Conservation (phyloP, 2,113 vertebrate species). For the Pelobates fuscus region DNA sequence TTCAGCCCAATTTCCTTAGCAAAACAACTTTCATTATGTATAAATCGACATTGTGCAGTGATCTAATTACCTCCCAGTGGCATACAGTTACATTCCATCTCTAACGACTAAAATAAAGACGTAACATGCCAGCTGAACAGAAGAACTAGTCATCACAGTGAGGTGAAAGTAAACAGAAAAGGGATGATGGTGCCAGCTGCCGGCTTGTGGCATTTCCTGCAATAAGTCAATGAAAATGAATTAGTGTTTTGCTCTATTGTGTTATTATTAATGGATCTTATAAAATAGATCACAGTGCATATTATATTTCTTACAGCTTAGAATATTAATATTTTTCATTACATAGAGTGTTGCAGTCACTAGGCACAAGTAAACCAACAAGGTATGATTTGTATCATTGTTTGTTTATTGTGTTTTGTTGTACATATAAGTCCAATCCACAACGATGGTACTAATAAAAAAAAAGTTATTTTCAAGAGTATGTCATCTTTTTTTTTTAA, state of each 20-base stretch:
- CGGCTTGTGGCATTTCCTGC: conserved; percentile 3
- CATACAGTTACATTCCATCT: conserved; percentile 11
- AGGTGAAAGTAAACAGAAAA: conserved; percentile 8
- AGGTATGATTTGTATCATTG: too few species aligned
- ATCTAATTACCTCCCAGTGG: conserved; percentile 32
- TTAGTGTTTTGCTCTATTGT: conserved; percentile 5
- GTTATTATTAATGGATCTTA: too few species aligned
- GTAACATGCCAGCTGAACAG: conserved; percentile 25
- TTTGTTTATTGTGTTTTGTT: too few species aligned
- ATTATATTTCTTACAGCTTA: too few species aligned
- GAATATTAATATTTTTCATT: too few species aligned
- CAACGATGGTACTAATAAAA: too few species aligned
- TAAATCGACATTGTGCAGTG: conserved; percentile 20
- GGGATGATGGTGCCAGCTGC: conserved; percentile 31
- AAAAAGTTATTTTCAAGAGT: too few species aligned
- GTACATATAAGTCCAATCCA: too few species aligned
- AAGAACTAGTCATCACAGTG: conserved; percentile 3
- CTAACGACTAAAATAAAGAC: conserved; percentile 37
- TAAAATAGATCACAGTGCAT: too few species aligned
- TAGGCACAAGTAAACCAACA: too few species aligned
- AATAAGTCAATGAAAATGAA: conserved; percentile 5
- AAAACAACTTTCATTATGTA: neutral
- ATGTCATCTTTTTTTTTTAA: too few species aligned
- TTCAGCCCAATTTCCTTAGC: conserved; percentile 1
- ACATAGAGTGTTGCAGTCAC: too few species aligned